phyloP scores from a whole-genome alignment of 1,140 invertebrate species.

The Popillia japonica region DNA sequence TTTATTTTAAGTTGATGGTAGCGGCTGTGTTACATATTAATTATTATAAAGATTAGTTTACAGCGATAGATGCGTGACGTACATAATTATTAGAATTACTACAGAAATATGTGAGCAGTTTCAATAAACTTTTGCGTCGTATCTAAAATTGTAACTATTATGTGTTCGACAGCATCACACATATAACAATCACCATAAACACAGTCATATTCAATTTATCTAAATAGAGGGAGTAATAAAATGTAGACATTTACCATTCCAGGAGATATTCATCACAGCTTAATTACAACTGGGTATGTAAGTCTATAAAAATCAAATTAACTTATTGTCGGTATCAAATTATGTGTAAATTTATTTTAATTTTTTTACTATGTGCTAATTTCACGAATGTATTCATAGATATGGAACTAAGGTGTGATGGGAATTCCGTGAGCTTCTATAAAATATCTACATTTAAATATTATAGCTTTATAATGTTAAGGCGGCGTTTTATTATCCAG shows the following conservation, averaged over 20 bases:
- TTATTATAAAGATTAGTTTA: too few species aligned
- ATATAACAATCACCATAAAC: not conserved
- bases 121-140: too few species aligned
- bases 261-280: not conserved
- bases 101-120: too few species aligned
- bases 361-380: constrained; percentile 27
- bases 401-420: not conserved
- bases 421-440: not conserved
- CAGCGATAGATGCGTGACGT: too few species aligned
- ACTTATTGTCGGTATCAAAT: not conserved
- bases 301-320: constrained; percentile 7
- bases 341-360: constrained; percentile 25
- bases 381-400: constrained; percentile 14
- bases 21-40: too few species aligned
- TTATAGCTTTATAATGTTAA: not conserved
- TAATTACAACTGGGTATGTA: not conserved
- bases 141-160: too few species aligned
- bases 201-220: not conserved
- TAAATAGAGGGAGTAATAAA: not conserved
- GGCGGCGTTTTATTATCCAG: too few species aligned
- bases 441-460: too few species aligned
- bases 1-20: too few species aligned
- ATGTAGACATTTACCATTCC: not conserved
- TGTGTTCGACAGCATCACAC: too few species aligned
- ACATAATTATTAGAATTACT: too few species aligned